Evolutionary conservation across 2,888 invertebrate genomes (phyloP).

Genomic region (Eubasilissa splendida): DNA sequence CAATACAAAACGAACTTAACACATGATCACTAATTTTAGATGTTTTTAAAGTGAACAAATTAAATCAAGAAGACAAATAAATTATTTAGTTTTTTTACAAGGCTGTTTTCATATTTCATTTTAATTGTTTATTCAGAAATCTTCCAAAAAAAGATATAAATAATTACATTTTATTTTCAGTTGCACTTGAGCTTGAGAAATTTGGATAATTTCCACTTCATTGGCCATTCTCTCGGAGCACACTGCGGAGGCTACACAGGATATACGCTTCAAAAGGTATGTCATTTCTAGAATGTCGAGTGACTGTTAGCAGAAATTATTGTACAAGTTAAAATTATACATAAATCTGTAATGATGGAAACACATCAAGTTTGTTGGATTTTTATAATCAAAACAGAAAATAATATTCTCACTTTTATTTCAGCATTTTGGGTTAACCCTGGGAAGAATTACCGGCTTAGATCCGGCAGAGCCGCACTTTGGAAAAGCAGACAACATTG

Average conservation of each 20-base stretch:
- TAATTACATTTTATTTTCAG: conserved; percentile 63
- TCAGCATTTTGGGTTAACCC: conserved; percentile 77
- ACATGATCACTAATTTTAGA: too few species aligned
- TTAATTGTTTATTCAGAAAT: too few species aligned
- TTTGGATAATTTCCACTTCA: conserved; percentile 82
- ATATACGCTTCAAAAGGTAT: conserved; percentile 78
- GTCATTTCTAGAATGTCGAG: conserved; percentile 41
- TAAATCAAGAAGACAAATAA: too few species aligned
- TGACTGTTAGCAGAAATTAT: neutral
- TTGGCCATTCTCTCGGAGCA: conserved; percentile 90
- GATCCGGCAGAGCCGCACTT: conserved; percentile 96
- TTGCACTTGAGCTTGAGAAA: conserved; percentile 71
- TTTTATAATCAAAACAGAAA: neutral
- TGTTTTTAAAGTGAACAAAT: too few species aligned
- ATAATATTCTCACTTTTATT: conserved; percentile 54
- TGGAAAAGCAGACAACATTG: conserved; percentile 83
- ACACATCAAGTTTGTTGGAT: neutral
- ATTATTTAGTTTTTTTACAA: too few species aligned
- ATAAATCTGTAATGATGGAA: neutral
- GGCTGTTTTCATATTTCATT: too few species aligned
- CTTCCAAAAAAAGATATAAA: too few species aligned
- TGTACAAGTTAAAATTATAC: neutral
- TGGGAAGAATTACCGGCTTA: conserved; percentile 88
- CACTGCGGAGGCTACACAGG: conserved; percentile 91
- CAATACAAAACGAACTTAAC: too few species aligned